Percentiles rank a stretch among this genome's conserved stretches.
phyloP scores from a whole-genome alignment of 2,888 invertebrate species.

The Drosophila nr. medialis region DNA sequence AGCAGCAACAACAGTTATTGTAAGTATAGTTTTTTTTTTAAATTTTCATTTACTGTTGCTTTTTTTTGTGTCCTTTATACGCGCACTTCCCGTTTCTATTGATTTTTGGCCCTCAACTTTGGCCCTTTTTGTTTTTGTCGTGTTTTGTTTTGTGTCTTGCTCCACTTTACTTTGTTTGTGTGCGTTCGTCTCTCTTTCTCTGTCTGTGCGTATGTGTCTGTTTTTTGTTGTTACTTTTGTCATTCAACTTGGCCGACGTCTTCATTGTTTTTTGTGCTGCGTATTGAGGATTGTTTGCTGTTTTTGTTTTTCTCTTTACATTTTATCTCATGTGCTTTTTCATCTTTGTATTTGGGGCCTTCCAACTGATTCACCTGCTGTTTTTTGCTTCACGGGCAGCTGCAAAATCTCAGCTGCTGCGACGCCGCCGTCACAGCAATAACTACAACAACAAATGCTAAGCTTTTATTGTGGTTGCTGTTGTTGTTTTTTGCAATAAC shows the following conservation, averaged over 20 bases:
- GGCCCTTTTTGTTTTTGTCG: conserved; percentile 53
- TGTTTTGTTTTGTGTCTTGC: conserved; percentile 51
- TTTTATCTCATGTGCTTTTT: conserved; percentile 19
- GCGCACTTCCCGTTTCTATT: conserved; percentile 48
- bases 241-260: conserved; percentile 63
- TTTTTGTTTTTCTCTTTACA: neutral
- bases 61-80: conserved; percentile 41
- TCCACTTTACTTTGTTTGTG: conserved; percentile 48
- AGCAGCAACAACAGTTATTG: conserved; percentile 51
- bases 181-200: conserved; percentile 7
- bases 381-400: conserved; percentile 54
- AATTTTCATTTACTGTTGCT: conserved; percentile 41
- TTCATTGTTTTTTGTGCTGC: conserved; percentile 44
- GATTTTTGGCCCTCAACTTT: conserved; percentile 63
- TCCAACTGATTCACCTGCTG: conserved; percentile 69
- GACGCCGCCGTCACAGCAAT: conserved; percentile 14
- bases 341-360: conserved; percentile 3
- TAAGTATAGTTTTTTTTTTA: conserved; percentile 58
- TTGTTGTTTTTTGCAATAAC: conserved; percentile 58
- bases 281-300: conserved; percentile 13
- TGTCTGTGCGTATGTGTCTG: conserved; percentile 11
- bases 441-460: conserved; percentile 45
- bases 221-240: conserved; percentile 47
- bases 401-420: conserved; percentile 73
- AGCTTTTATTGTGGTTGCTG: conserved; percentile 42